phyloP scores from a whole-genome alignment of 2,888 invertebrate species.

The Imbricaverruca yamaguchii region DNA sequence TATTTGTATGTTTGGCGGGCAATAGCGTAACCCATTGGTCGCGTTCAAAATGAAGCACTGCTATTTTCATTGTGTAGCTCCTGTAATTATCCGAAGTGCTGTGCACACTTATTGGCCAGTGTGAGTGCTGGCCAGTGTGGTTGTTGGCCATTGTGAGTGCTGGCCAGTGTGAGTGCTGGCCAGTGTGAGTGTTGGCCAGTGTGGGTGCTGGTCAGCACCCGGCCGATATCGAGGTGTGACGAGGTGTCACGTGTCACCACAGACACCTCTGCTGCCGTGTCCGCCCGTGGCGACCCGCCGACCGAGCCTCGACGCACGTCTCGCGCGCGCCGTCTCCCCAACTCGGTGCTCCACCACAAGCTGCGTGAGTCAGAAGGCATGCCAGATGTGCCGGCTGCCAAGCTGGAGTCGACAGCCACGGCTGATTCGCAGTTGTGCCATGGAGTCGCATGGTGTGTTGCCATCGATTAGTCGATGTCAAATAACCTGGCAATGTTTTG shows the following conservation, averaged over 20 bases:
- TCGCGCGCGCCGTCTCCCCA: not conserved
- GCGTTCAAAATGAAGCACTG: too few species aligned
- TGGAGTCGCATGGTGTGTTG: not conserved
- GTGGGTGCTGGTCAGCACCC: not conserved
- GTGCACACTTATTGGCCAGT: not conserved
- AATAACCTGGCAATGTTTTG: too few species aligned
- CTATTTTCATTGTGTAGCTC: too few species aligned
- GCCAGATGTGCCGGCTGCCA: not conserved
- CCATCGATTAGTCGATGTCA: not conserved
- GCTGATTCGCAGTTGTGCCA: not conserved
- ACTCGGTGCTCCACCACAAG: slow-evolving; percentile 17
- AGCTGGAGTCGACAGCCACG: not conserved
- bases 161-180: not conserved
- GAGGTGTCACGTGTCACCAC: not conserved
- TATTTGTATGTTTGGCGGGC: too few species aligned
- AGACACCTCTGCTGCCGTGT: not conserved
- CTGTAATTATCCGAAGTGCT: too few species aligned
- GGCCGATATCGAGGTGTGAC: too few species aligned
- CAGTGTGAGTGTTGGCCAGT: not conserved
- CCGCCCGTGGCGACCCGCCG: too few species aligned
- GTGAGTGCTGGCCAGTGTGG: not conserved
- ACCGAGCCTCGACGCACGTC: not conserved
- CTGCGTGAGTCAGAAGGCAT: not conserved
- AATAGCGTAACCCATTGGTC: too few species aligned
- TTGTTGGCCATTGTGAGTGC: not conserved